A percentile compares a stretch with the other conserved stretches of the same genome.
These are phyloP conservation scores for Spizaetus ornatus DNA, from an alignment of 2,113 vertebrate species.

Conservation along the genomic window DNA sequence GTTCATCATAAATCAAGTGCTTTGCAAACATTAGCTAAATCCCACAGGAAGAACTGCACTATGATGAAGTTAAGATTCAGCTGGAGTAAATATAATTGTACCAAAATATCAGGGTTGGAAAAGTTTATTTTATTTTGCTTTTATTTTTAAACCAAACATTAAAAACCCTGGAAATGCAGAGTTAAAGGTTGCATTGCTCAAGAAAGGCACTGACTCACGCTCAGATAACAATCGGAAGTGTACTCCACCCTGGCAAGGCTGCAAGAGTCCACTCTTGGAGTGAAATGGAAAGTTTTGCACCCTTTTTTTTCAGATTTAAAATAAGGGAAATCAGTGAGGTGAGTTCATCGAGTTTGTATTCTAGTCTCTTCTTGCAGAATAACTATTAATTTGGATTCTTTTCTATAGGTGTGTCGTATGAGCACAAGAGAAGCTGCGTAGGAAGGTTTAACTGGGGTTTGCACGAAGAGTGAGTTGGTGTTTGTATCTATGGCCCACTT, in stretches of 20 bases:
- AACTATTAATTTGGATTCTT: neutral
- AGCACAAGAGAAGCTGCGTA: neutral
- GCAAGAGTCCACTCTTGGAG: neutral
- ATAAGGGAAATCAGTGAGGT: neutral
- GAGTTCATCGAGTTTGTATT: neutral
- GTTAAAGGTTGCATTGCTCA: neutral
- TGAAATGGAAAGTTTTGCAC: constrained; percentile 1
- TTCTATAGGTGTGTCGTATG: neutral
- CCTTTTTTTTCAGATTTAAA: neutral
- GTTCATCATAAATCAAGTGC: constrained; percentile 28
- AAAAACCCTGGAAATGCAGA: constrained; percentile 7
- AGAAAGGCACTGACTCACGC: neutral
- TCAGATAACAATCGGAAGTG: neutral
- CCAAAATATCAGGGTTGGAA: constrained; percentile 16
- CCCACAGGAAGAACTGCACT: constrained; percentile 30
- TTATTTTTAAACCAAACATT: constrained; percentile 52
- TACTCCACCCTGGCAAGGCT: neutral
- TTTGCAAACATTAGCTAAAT: constrained; percentile 35
- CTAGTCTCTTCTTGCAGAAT: neutral
- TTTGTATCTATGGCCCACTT: neutral
- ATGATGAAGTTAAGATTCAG: constrained; percentile 22
- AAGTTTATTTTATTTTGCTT: constrained; percentile 48
- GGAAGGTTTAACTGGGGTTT: neutral
- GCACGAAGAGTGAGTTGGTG: neutral
- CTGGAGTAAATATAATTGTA: constrained; percentile 24